These are phyloP conservation scores for Rhopalosiphum maidis DNA, from an alignment of 1,140 invertebrate genomes.

Conservation along the genomic window DNA sequence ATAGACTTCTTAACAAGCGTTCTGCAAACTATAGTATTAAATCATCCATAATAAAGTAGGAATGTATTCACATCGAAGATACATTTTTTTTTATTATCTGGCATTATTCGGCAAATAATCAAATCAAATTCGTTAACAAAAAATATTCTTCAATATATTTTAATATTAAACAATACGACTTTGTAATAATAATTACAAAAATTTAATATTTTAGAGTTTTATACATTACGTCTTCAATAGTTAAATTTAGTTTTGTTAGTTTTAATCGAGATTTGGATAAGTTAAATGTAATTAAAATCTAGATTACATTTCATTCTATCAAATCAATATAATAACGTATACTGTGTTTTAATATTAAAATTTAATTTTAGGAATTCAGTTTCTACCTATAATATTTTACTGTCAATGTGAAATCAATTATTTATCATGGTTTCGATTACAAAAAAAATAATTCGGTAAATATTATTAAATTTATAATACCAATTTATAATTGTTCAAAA, in stretches of 20 bases:
- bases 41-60: background rate
- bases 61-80: background rate
- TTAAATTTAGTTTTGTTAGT: background rate
- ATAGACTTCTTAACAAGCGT: constrained; percentile 5
- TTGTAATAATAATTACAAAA: background rate
- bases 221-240: background rate
- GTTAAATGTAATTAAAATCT: background rate
- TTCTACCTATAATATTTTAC: background rate
- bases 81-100: background rate
- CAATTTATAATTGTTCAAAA: background rate
- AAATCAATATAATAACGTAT: background rate
- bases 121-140: background rate
- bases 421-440: background rate
- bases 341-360: background rate
- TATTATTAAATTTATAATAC: background rate
- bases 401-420: background rate
- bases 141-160: background rate
- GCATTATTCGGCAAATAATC: background rate
- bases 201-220: background rate
- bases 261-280: background rate
- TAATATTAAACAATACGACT: background rate
- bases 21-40: background rate
- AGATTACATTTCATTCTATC: background rate
- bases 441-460: background rate
- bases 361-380: background rate